phyloP scores from a whole-genome alignment of 2,888 invertebrate genomes.

The Aricia artaxerxes region DNA sequence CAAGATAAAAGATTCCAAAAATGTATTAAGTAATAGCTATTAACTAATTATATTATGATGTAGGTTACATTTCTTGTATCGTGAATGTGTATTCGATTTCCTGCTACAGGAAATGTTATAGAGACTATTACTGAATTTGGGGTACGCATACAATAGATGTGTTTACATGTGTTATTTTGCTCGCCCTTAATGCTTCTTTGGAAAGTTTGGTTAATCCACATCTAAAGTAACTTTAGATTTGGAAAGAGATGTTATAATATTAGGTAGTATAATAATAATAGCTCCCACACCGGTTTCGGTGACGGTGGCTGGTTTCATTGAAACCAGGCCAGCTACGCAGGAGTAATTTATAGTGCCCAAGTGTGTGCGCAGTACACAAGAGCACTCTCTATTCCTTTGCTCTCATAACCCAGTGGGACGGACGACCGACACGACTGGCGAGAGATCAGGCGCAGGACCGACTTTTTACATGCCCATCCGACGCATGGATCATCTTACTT shows the following conservation, averaged over 20 bases:
- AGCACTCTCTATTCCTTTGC: no score
- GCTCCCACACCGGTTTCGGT: no score
- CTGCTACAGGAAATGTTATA: background rate
- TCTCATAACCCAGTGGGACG: no score
- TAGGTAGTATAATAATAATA: no score
- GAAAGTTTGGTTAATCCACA: background rate
- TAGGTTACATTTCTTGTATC: background rate
- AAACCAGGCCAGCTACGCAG: no score
- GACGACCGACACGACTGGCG: no score
- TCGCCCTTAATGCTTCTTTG: background rate
- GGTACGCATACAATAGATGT: background rate
- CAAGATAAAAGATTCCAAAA: conserved; percentile 29
- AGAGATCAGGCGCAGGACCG: no score
- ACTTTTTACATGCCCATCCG: no score
- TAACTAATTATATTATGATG: conserved; percentile 10
- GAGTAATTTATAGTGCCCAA: no score
- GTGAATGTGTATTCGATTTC: conserved; percentile 1
- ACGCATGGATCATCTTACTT: no score
- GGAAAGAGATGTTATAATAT: background rate
- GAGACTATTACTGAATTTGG: background rate
- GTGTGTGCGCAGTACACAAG: no score
- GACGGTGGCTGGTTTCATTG: no score
- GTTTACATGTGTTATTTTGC: background rate
- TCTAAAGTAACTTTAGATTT: background rate
- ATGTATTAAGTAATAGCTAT: conserved; percentile 31